phyloP scores from a whole-genome alignment of 2,797 vertebrate species.

The Scolopax rusticola region DNA sequence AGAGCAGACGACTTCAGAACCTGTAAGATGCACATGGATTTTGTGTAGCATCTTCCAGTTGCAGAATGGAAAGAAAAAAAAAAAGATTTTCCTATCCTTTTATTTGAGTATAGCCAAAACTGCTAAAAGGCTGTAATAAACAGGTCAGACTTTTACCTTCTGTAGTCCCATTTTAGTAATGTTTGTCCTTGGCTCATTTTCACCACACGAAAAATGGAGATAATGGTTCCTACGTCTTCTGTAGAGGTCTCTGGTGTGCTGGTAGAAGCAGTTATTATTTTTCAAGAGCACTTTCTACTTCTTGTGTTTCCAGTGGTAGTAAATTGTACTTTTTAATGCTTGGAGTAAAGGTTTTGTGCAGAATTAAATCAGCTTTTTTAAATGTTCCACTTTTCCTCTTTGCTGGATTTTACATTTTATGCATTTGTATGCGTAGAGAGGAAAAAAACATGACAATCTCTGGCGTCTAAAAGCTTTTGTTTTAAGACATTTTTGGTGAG shows the following conservation, averaged over 20 bases:
- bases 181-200: conserved; percentile 43
- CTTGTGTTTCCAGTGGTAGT: conserved; percentile 16
- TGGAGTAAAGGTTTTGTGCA: conserved; percentile 25
- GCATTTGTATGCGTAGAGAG: background rate
- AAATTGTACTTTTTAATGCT: conserved; percentile 58
- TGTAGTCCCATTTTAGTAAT: background rate
- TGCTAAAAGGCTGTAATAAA: background rate
- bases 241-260: conserved; percentile 59
- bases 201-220: conserved; percentile 2
- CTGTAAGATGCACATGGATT: background rate
- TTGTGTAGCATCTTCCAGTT: background rate
- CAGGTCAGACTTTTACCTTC: background rate
- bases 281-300: conserved; percentile 52
- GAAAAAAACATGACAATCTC: conserved; percentile 2
- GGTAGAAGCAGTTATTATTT: conserved; percentile 48
- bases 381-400: background rate
- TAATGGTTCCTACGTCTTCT: conserved; percentile 56
- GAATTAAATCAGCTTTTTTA: conserved; percentile 47
- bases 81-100: background rate
- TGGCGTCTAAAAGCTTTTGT: background rate
- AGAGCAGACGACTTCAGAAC: background rate
- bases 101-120: background rate
- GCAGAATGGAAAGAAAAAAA: background rate
- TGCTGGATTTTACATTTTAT: background rate
- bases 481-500: conserved; percentile 4